Conservation (phyloP, 1,140 invertebrate species). For the Tribolium madens region DNA sequence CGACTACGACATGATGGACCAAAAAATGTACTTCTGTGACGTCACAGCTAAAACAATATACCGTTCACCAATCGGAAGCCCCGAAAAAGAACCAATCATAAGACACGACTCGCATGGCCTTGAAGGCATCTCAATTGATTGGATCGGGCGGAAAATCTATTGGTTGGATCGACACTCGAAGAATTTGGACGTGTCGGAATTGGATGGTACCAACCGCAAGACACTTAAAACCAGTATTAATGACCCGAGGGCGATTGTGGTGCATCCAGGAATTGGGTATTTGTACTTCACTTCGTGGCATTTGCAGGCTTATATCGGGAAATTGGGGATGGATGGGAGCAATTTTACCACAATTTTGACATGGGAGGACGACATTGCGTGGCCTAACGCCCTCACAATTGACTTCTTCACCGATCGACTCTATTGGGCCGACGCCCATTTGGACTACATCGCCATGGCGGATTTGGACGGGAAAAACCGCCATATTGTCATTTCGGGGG, state of each 20-base stretch:
- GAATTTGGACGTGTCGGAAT: constrained; percentile 91
- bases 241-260: constrained; percentile 93
- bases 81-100: constrained; percentile 84
- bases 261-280: constrained; percentile 95
- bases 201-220: constrained; percentile 92
- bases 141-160: constrained; percentile 96
- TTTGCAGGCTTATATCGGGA: constrained; percentile 96
- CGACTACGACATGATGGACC: constrained; percentile 89
- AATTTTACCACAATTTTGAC: constrained; percentile 91
- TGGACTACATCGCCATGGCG: constrained; percentile 96
- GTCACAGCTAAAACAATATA: constrained; percentile 94
- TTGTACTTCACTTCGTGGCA: constrained; percentile 98
- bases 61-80: constrained; percentile 73
- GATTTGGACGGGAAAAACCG: constrained; percentile 91
- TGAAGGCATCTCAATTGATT: constrained; percentile 97
- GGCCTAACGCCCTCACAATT: constrained; percentile 97
- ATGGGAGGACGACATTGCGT: constrained; percentile 95
- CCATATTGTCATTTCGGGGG: constrained; percentile 84
- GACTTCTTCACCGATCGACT: constrained; percentile 96
- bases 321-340: constrained; percentile 96
- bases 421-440: constrained; percentile 98
- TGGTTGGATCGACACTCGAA: constrained; percentile 98
- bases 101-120: constrained; percentile 93
- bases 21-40: constrained; percentile 94
- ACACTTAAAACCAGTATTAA: constrained; percentile 89